Evolutionary conservation across 2,797 vertebrate genomes (phyloP).

Genomic region (Molossus alvarezi): DNA sequence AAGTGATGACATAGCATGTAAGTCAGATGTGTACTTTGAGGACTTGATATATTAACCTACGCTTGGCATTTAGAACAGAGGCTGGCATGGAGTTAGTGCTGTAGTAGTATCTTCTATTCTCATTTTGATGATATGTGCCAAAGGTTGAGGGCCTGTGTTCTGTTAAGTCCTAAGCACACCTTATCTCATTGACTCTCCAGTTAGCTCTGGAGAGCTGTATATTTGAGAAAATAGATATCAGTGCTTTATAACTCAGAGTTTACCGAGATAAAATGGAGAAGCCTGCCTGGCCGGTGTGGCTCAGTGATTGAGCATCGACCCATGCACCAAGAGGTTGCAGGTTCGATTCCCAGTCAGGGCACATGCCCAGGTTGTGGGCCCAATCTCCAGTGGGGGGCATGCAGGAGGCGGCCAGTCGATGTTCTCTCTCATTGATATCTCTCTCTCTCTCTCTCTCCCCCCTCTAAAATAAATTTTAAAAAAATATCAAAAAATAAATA

Average conservation of each 20-base stretch:
- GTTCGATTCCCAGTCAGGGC: too few species aligned
- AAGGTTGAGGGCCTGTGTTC: background rate
- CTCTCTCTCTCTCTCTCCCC: too few species aligned
- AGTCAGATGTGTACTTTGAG: background rate
- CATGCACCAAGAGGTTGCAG: too few species aligned
- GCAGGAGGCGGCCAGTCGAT: too few species aligned
- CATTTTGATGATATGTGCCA: conserved; percentile 3
- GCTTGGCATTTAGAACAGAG: background rate
- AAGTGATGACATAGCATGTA: background rate
- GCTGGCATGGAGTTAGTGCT: background rate
- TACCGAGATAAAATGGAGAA: background rate
- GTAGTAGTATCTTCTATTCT: background rate
- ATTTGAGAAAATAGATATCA: conserved; percentile 24
- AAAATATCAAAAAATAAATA: too few species aligned
- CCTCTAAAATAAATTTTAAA: too few species aligned
- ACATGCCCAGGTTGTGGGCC: too few species aligned
- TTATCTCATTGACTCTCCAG: conserved; percentile 52
- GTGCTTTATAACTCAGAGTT: background rate
- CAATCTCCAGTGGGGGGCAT: too few species aligned
- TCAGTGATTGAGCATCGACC: too few species aligned
- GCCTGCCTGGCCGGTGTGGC: background rate
- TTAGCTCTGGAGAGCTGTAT: background rate
- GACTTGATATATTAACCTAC: background rate
- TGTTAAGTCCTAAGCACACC: conserved; percentile 30
- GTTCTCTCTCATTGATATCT: too few species aligned